phyloP scores from a whole-genome alignment of 2,888 invertebrate genomes.

The Patella ulyssiponensis region DNA sequence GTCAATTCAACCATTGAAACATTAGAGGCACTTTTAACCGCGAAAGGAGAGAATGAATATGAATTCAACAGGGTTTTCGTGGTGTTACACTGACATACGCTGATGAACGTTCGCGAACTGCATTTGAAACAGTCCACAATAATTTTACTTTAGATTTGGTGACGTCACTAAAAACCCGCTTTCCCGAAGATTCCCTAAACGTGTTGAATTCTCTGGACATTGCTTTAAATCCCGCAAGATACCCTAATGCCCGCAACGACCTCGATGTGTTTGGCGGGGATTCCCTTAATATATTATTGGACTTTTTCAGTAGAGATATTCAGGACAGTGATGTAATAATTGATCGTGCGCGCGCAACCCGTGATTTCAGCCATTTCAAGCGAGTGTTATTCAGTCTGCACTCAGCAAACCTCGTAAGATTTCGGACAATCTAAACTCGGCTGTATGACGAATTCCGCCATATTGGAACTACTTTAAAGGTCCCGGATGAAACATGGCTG shows the following conservation, averaged over 20 bases:
- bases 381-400: too few species aligned
- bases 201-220: too few species aligned
- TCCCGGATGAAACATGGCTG: too few species aligned
- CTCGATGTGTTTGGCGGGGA: not conserved
- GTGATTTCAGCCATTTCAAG: slow-evolving; percentile 10
- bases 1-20: not conserved
- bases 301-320: not conserved
- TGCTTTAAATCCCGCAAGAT: not conserved
- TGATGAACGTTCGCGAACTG: not conserved
- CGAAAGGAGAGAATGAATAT: too few species aligned
- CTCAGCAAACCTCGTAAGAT: too few species aligned
- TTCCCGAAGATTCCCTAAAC: not conserved
- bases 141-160: not conserved
- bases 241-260: not conserved
- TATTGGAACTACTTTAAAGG: too few species aligned
- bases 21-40: not conserved
- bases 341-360: not conserved
- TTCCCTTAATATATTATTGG: slow-evolving; percentile 7
- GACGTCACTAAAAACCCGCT: not conserved
- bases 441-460: too few species aligned
- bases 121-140: not conserved
- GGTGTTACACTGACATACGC: not conserved
- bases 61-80: too few species aligned
- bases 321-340: not conserved
- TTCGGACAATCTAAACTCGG: too few species aligned